A percentile compares a stretch with the other conserved stretches of the same genome.
Conservation (phyloP, 2,888 invertebrate genomes). For the Candidula unifasciata region DNA sequence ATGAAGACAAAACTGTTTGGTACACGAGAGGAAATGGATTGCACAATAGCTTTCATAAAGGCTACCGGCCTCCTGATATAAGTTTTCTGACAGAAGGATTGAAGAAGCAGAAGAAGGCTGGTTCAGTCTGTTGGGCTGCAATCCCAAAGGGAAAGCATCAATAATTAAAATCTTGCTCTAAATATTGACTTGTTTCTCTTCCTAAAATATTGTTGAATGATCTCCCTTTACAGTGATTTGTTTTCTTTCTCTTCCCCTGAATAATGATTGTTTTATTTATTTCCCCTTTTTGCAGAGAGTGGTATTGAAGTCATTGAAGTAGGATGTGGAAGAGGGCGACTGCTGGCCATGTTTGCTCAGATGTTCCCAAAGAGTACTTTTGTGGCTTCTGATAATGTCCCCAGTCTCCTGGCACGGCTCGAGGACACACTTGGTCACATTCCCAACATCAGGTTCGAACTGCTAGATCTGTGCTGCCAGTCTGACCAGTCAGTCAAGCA, state of each 20-base stretch:
- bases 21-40: no score
- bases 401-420: slow-evolving; percentile 24
- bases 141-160: background rate
- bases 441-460: slow-evolving; percentile 41
- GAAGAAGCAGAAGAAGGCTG: no score
- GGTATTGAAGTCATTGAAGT: slow-evolving; percentile 51
- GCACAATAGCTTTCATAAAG: no score
- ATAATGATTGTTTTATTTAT: background rate
- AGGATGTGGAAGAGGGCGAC: slow-evolving; percentile 49
- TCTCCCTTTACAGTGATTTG: background rate
- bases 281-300: slow-evolving; percentile 25
- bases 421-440: slow-evolving; percentile 24
- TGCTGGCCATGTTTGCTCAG: slow-evolving; percentile 43
- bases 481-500: slow-evolving; percentile 34
- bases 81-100: no score
- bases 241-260: background rate
- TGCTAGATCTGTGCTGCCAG: slow-evolving; percentile 45
- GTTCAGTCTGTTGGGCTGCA: no score
- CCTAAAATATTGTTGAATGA: background rate
- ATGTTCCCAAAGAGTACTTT: slow-evolving; percentile 52
- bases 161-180: background rate
- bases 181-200: background rate
- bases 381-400: slow-evolving; percentile 46
- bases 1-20: no score
- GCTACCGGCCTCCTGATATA: no score